Evolutionary conservation across 2,797 vertebrate genomes (phyloP), one percentile per base, ranked within the genome.

Genomic region (Hylomyscus alleni): DNA sequence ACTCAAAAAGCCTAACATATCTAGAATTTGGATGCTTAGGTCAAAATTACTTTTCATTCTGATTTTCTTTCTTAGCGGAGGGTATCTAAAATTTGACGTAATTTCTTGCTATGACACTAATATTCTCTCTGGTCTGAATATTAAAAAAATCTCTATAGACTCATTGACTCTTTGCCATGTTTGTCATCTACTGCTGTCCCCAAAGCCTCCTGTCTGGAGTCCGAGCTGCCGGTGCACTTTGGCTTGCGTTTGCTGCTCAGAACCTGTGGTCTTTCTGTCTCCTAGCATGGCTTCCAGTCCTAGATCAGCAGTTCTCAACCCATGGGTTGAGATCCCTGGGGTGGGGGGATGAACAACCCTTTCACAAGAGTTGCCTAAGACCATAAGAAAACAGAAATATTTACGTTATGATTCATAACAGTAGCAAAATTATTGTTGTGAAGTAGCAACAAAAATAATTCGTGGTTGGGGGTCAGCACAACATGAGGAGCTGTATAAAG

Each of bases 1-100:
- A 75, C 52, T 93, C 44, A 86, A 95, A 69, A 83, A 76, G 12
- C 85, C 34, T 91, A 76, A 62, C 19, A 50, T 81, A 86, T 26
- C 52, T 82, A 56, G 44, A 86, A 10, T 81, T 77, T 91, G 73
- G 54, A 14, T 81, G 29, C 47, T 14, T 95, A 0, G 76, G 29
- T 90, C 26, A 93, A 14, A 95, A 93, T 80, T 75, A 22, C 37
- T 83, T 10, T 96, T 81, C 15, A 88, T 83, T 89, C 4, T 81
- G 24, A 93, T 22, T 50, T 17, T 82, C 60, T 40, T 69, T 85
- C 89, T 47, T 95, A 67, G 54, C 7, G 17, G 52, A 93, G 47
- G 1, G 34, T 67, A 69, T 67, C 31, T 84, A 19, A 84, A 92
- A 65, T 82, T 76, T 81, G n/a, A 90, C 15, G 4, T 29, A 29